Evolutionary conservation across 2,888 invertebrate species (phyloP).

Genomic region (Dioctria linearis): DNA sequence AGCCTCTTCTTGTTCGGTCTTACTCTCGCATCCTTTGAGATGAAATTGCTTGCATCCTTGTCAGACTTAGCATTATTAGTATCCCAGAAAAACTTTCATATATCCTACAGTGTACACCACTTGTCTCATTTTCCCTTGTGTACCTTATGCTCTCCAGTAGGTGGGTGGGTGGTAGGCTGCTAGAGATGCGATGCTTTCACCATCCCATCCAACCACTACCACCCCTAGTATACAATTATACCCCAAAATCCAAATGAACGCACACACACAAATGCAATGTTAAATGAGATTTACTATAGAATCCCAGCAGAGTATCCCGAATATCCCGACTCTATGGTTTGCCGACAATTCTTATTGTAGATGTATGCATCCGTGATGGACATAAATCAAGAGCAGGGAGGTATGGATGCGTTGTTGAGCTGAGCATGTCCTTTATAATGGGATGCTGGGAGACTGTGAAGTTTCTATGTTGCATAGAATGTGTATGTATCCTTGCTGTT

Average conservation of each 20-base stretch:
- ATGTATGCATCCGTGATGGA: constrained; percentile 25
- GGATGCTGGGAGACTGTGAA: constrained; percentile 27
- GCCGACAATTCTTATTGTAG: background rate
- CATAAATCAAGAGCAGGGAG: constrained; percentile 51
- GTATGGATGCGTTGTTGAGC: constrained; percentile 1
- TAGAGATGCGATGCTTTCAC: constrained; percentile 4
- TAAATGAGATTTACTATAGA: constrained; percentile 53
- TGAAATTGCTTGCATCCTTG: constrained; percentile 2
- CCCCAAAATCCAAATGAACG: constrained; percentile 42
- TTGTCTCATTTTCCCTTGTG: constrained; percentile 39
- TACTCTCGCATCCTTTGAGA: background rate
- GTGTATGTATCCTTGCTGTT: constrained; percentile 22
- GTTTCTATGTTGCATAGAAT: constrained; percentile 7
- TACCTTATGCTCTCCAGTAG: background rate
- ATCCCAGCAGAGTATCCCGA: background rate
- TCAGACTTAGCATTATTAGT: background rate
- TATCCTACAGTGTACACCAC: constrained; percentile 4
- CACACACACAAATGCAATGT: constrained; percentile 43
- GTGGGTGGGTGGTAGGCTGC: constrained; percentile 10
- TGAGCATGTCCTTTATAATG: constrained; percentile 51
- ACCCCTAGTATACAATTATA: background rate
- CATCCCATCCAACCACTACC: background rate
- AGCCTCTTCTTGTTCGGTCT: constrained; percentile 1
- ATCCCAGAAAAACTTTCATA: constrained; percentile 34
- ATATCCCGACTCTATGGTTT: constrained; percentile 3